Evolutionary conservation across 2,888 invertebrate genomes (phyloP), one percentile per base, ranked within the genome.

Genomic region (Spisula solida): DNA sequence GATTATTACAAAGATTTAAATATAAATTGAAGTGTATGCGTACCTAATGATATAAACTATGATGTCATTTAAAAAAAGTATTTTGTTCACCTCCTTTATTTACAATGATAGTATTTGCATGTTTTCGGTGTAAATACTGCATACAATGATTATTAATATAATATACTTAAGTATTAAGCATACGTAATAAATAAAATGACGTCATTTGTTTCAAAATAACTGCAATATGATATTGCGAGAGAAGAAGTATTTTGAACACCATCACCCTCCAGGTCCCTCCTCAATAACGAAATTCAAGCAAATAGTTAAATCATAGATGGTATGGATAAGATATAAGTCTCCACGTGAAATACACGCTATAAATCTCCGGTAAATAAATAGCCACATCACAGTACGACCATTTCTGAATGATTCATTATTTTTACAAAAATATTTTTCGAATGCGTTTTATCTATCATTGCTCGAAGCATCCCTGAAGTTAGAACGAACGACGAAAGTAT

Each of bases 221-320:
- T 10, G 25, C 34, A 4, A 1, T 70, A 31, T 29, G 31, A 70
- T 10, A 31, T 0, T 16, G 31, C 18, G 25, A 25, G n/a, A 25
- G 25, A 25, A 66, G 20, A 56, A 31, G 18, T 31, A 34, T 16
- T 16, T 25, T 34, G 1, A 75, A 34, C 16, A 75, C n/a, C 31
- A 75, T 5, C 31, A 31, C 16, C 31, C 12, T 18, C 16, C 10
- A 0, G 31, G 41, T 41, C 2, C 2, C 41, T 5, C 8, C 8
- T 12, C 75, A 75, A 31, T 31, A 75, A 25, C 34, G 31, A 60
- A 6, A 25, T n/a, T 20, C 75, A 75, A 34, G 14, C 12, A 25
- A 75, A 16, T 5, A 75, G 75, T 75, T 12, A 75, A 75, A 31
- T 75, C 75, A 75, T 75, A 75, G 75, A 75, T 75, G 25, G 18